A percentile compares a stretch with the other conserved stretches of the same genome.
These are phyloP conservation scores for Epinotia brunnichana DNA, from an alignment of 2,888 invertebrate species.

Conservation along the genomic window DNA sequence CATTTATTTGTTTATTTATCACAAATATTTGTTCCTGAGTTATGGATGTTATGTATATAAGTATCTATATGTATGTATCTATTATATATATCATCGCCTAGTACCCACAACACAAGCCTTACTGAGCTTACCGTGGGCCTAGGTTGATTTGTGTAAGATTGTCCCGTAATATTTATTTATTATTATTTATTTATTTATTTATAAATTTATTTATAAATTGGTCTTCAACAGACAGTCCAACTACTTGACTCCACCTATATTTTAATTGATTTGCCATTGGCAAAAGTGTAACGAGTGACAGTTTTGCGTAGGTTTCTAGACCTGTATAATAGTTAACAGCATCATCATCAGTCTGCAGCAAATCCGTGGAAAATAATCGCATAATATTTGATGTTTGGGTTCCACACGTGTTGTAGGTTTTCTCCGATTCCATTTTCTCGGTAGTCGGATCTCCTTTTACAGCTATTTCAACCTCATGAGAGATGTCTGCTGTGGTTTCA, in stretches of 20 bases:
- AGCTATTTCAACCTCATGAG: not conserved
- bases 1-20: too few species aligned
- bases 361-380: not conserved
- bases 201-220: constrained; percentile 32
- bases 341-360: not conserved
- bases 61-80: too few species aligned
- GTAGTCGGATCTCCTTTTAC: not conserved
- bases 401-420: not conserved
- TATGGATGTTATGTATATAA: too few species aligned
- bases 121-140: too few species aligned
- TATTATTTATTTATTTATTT: too few species aligned
- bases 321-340: not conserved
- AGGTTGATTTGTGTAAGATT: too few species aligned
- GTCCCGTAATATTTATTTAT: too few species aligned
- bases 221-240: constrained; percentile 18
- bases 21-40: too few species aligned
- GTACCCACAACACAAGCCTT: too few species aligned
- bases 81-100: too few species aligned
- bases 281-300: not conserved
- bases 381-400: constrained; percentile 2
- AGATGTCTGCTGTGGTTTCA: not conserved
- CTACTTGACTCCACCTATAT: constrained; percentile 21
- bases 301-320: not conserved
- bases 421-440: not conserved
- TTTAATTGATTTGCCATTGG: constrained; percentile 27